Conservation (phyloP, 2,113 vertebrate species). For the Syrrhaptes paradoxus region DNA sequence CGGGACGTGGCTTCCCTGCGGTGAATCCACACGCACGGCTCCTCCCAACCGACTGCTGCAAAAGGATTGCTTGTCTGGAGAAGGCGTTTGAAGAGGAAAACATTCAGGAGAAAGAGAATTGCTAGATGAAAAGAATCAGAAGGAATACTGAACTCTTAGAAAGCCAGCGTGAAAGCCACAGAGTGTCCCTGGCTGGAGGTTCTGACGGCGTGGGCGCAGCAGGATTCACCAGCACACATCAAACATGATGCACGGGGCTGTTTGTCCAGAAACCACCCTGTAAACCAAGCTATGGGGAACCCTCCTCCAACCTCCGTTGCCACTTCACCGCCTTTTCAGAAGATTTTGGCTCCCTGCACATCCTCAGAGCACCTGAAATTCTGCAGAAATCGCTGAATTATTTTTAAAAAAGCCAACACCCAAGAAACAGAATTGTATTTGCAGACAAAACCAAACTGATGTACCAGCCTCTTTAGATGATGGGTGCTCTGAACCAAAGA, state of each 20-base stretch:
- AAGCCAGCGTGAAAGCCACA: neutral
- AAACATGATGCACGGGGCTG: accelerated
- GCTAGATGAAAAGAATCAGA: neutral
- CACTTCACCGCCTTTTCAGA: accelerated
- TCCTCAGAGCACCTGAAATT: neutral
- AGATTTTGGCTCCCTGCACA: neutral
- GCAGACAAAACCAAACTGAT: neutral
- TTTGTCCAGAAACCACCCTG: neutral
- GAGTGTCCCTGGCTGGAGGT: neutral
- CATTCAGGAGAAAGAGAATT: neutral
- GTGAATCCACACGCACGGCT: accelerated
- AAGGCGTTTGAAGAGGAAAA: neutral
- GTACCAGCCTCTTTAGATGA: accelerated
- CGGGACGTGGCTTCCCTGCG: neutral
- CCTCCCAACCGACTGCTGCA: neutral
- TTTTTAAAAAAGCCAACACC: neutral
- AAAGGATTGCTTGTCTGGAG: no score
- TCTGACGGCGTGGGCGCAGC: neutral
- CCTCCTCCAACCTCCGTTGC: neutral
- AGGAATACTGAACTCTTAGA: neutral
- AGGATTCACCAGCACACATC: accelerated
- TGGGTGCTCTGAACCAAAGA: accelerated
- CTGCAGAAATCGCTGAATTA: neutral
- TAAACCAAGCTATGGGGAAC: neutral
- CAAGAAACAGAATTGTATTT: neutral